Conservation (phyloP, 1,140 invertebrate genomes). For the roundworm (Caenorhabditis elegans) region WBcel235 BX284604.4:6659501-6660000, state of each 20-base stretch:
- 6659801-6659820: constrained; percentile 40
- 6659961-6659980: too few species aligned
- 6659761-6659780: constrained; percentile 47
- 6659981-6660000: too few species aligned
- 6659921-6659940: constrained; percentile 49
- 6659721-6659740: constrained; percentile 32
- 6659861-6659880: constrained; percentile 39
- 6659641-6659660: constrained; percentile 41
- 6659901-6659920: constrained; percentile 49
- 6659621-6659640: constrained; percentile 43
- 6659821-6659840: constrained; percentile 41
- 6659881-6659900: constrained; percentile 35
- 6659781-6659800: constrained; percentile 46
- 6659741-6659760: constrained; percentile 17
- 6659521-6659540: too few species aligned
- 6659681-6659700: constrained; percentile 34
- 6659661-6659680: constrained; percentile 35
- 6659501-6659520: too few species aligned
- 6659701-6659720: constrained; percentile 12
- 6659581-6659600: constrained; percentile 17
- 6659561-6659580: constrained; percentile 23
- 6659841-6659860: constrained; percentile 41
- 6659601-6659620: constrained; percentile 36
- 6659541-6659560: too few species aligned
- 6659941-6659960: constrained; percentile 16